These are phyloP conservation scores for Paedocypris micromegethes DNA, from an alignment of 2,797 vertebrate genomes.

Conservation along the genomic window DNA sequence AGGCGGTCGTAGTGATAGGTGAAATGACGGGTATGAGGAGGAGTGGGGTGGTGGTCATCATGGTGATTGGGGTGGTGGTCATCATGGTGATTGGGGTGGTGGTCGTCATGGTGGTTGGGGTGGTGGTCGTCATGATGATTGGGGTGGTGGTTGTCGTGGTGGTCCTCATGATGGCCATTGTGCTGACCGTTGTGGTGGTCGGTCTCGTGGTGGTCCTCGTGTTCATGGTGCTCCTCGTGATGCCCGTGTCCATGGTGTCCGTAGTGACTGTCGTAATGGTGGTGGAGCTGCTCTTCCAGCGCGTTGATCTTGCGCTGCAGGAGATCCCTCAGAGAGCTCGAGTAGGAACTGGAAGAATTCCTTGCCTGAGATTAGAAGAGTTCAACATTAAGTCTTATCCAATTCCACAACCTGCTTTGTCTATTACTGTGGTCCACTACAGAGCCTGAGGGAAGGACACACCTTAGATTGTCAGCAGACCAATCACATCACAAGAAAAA, in stretches of 20 bases:
- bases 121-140: slow-evolving; percentile 35
- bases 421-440: neutral
- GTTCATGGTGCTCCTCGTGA: slow-evolving; percentile 26
- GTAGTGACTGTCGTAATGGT: slow-evolving; percentile 48
- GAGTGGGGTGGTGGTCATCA: slow-evolving; percentile 25
- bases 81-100: slow-evolving; percentile 30
- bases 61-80: slow-evolving; percentile 37
- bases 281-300: slow-evolving; percentile 73
- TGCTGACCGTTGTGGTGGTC: slow-evolving; percentile 42
- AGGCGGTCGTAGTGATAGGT: slow-evolving; percentile 32
- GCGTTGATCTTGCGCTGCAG: slow-evolving; percentile 74
- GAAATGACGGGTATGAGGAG: slow-evolving; percentile 12
- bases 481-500: no score
- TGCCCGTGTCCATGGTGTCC: slow-evolving; percentile 41
- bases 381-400: neutral
- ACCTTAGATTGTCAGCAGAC: no score
- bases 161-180: slow-evolving; percentile 21
- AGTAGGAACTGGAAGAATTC: slow-evolving; percentile 76
- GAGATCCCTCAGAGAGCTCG: slow-evolving; percentile 73
- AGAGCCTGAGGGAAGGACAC: no score
- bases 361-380: slow-evolving; percentile 54
- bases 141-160: slow-evolving; percentile 33
- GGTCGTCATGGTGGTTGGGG: slow-evolving; percentile 37
- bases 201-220: slow-evolving; percentile 37
- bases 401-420: neutral